A percentile compares a stretch with the other conserved stretches of the same genome.
Evolutionary conservation across 2,113 vertebrate species (phyloP).

Genomic region (Trematomus loennbergii): DNA sequence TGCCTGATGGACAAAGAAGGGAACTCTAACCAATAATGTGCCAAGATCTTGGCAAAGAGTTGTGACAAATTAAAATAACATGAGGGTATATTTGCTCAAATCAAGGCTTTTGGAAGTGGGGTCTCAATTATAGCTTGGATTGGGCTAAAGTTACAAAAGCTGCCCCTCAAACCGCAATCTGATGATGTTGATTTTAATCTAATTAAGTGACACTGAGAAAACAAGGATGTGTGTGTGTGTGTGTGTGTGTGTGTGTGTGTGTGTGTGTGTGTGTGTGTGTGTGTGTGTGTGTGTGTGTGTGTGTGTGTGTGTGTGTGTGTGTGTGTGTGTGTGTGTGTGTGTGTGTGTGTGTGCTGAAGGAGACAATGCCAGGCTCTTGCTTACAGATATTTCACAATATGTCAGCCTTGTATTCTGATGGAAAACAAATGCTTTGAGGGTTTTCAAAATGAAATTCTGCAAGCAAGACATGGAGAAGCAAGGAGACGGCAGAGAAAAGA

Average conservation of each 20-base stretch:
- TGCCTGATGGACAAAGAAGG: slow-evolving; percentile 17
- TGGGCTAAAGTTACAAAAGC: slow-evolving; percentile 39
- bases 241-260: not conserved
- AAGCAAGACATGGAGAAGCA: not conserved
- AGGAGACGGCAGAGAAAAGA: not conserved
- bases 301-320: not conserved
- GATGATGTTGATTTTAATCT: slow-evolving; percentile 65
- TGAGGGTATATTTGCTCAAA: slow-evolving; percentile 10
- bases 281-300: not conserved
- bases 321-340: not conserved
- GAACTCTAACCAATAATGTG: slow-evolving; percentile 21
- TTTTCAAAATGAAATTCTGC: slow-evolving; percentile 18
- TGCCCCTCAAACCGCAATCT: slow-evolving; percentile 51
- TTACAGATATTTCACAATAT: slow-evolving; percentile 18
- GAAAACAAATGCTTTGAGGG: slow-evolving; percentile 23
- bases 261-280: not conserved
- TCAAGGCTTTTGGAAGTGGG: slow-evolving; percentile 26
- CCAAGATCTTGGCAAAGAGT: slow-evolving; percentile 9
- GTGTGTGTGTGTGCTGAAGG: not conserved
- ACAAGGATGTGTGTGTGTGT: slow-evolving; percentile 19
- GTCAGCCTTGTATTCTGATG: slow-evolving; percentile 1
- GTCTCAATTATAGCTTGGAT: slow-evolving; percentile 49
- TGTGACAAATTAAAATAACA: slow-evolving; percentile 7
- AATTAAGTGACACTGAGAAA: slow-evolving; percentile 54
- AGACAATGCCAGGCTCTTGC: slow-evolving; percentile 14